These are phyloP conservation scores for Dascyllus trimaculatus DNA, from an alignment of 2,113 vertebrate genomes.

Conservation along the genomic window DNA sequence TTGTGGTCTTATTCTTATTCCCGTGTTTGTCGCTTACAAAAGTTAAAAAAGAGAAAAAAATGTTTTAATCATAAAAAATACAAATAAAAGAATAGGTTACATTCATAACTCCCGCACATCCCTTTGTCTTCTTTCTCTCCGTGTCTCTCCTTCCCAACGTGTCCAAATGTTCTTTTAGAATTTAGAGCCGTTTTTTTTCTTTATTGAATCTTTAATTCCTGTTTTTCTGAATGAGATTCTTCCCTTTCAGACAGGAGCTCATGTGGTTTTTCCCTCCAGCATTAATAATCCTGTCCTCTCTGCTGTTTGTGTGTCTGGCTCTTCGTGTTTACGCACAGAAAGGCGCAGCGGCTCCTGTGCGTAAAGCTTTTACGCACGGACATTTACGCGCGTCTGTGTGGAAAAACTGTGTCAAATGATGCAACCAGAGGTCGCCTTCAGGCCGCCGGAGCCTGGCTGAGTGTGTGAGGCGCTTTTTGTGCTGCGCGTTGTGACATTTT, in stretches of 20 bases:
- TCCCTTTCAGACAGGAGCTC: too few relatives aligned
- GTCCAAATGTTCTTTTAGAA: neutral
- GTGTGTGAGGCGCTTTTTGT: conserved; percentile 1
- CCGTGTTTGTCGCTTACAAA: conserved; percentile 99
- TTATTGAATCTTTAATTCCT: too few relatives aligned
- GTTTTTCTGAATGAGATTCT: too few relatives aligned
- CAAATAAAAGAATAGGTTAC: conserved; percentile 99
- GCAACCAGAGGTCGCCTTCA: conserved; percentile 38
- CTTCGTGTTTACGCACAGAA: conserved; percentile 11
- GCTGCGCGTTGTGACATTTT: neutral
- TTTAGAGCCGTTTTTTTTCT: neutral
- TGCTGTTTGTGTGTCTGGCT: conserved; percentile 8
- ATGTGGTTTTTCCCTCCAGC: too few relatives aligned
- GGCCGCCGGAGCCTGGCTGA: conserved; percentile 32
- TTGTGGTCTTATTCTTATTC: conserved; percentile 96
- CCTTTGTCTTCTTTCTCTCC: conserved; percentile 90
- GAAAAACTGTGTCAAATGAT: conserved; percentile 54
- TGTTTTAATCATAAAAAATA: conserved; percentile 92
- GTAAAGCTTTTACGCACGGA: conserved; percentile 21
- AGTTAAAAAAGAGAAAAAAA: conserved; percentile 72
- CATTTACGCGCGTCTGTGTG: conserved; percentile 37
- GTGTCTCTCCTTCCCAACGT: conserved; percentile 8
- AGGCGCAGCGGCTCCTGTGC: neutral
- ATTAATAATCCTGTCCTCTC: neutral
- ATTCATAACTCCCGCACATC: conserved; percentile 92